These are phyloP conservation scores for Prionailurus bengalensis DNA, from an alignment of 2,113 vertebrate genomes.

Conservation along the genomic window DNA sequence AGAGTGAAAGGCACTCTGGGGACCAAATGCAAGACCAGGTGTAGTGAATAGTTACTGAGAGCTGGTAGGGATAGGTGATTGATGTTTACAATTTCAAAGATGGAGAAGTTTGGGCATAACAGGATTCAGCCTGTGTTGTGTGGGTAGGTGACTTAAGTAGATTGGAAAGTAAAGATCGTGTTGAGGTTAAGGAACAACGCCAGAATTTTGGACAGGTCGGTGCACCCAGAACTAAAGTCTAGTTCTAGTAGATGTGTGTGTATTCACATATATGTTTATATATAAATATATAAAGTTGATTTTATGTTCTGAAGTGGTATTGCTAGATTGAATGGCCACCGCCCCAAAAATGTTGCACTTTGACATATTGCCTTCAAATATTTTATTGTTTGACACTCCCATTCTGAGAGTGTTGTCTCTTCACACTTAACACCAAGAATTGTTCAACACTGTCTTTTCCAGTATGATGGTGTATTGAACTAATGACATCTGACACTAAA, in stretches of 20 bases:
- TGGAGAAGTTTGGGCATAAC: neutral
- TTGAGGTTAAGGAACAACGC: neutral
- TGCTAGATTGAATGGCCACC: neutral
- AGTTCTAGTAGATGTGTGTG: neutral
- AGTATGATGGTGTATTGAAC: neutral
- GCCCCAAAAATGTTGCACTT: neutral
- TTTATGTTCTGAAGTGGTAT: neutral
- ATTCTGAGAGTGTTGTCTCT: neutral
- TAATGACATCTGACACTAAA: neutral
- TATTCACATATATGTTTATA: no score
- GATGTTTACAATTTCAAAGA: neutral
- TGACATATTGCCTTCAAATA: neutral
- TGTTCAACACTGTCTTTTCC: neutral
- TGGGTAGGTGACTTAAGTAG: neutral
- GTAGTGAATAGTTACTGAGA: neutral
- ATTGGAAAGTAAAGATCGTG: neutral
- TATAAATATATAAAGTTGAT: no score
- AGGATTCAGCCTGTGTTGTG: neutral
- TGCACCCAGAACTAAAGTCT: neutral
- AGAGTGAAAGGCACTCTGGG: neutral
- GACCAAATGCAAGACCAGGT: neutral
- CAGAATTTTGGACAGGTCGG: neutral
- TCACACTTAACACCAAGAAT: constrained; percentile 8
- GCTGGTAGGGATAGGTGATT: neutral
- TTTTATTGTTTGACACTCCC: neutral